Conservation (phyloP, 2,888 invertebrate species). For the Chesias legatella region DNA sequence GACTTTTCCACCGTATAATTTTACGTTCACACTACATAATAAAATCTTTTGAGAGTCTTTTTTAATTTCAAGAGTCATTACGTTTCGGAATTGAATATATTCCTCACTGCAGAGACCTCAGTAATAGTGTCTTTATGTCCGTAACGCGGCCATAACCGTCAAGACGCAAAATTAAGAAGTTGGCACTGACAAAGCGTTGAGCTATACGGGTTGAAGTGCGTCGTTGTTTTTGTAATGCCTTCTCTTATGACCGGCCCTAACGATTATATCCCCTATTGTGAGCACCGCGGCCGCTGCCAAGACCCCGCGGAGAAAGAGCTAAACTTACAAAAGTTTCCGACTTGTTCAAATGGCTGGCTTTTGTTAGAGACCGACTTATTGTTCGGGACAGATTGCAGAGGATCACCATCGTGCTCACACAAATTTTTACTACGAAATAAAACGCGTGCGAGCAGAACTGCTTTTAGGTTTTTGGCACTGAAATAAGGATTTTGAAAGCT, state of each 20-base stretch:
- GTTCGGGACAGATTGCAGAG: conserved; percentile 77
- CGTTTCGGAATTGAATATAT: conserved; percentile 18
- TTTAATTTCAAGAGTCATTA: conserved; percentile 17
- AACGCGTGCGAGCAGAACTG: conserved; percentile 25
- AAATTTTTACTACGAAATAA: conserved; percentile 45
- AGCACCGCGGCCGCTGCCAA: conserved; percentile 67
- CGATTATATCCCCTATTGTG: conserved; percentile 76
- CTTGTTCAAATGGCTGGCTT: conserved; percentile 79
- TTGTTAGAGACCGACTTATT: conserved; percentile 78
- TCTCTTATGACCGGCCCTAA: conserved; percentile 75
- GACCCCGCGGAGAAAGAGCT: conserved; percentile 72
- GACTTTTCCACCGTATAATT: conserved; percentile 6
- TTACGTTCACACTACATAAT: conserved; percentile 15
- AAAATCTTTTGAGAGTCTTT: conserved; percentile 6
- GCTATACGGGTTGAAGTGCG: conserved; percentile 65
- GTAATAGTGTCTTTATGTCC: conserved; percentile 21
- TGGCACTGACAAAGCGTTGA: conserved; percentile 66
- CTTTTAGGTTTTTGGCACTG: conserved; percentile 24
- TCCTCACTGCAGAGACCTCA: conserved; percentile 8
- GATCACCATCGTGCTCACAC: conserved; percentile 61
- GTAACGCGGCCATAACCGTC: conserved; percentile 29
- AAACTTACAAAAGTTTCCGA: conserved; percentile 79
- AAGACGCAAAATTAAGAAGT: conserved; percentile 53
- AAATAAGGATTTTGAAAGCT: conserved; percentile 11
- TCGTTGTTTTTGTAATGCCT: conserved; percentile 75